Evolutionary conservation across 2,797 vertebrate genomes (phyloP), one percentile per base, ranked within the genome.

Genomic region (Paramormyrops hopkinsi): DNA sequence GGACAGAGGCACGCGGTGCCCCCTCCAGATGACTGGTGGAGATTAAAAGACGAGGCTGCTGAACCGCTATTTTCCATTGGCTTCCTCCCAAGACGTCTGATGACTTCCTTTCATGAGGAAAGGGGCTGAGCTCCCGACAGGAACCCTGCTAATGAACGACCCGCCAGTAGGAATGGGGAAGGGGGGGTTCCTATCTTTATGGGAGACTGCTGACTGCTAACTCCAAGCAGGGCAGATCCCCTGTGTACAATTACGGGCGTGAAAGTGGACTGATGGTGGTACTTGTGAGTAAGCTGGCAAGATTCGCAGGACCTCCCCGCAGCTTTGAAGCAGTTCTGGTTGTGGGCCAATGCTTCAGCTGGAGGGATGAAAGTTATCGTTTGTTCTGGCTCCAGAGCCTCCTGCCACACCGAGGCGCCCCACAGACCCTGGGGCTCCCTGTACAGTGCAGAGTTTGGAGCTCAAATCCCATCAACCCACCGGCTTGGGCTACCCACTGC

Each of bases 21-120:
- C 14, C 14, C 51, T 86, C 51, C 51, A 41, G 22, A 86, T 33
- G 50, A 56, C 25, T 51, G n/a, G 22, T 29, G n/a, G 82, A 44
- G 44, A 56, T 86, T 19, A 86, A 25, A 37, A 86, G 85, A 56
- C n/a, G 29, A 86, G 85, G 25, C 7, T 5, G 8, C 17, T 33
- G 51, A 54, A 86, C 51, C 4, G 51, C 85, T 86, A 37, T 86
- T 86, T 56, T 56, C 85, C 85, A 37, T 25, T 56, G 85, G 85
- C 85, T 33, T 33, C 51, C 29, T 8, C 51, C 48, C 29, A 56
- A 82, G 33, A 11, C 2, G 85, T 22, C 85, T 86, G 85, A 56
- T 19, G 50, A 86, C 50, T 85, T 51, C 46, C 46, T 25, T 85
- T 85, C 14, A 25, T 48, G 82, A 51, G 82, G 44, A 85, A 51